These are phyloP conservation scores for Eupithecia inturbata DNA, from an alignment of 2,888 invertebrate species.

Conservation along the genomic window DNA sequence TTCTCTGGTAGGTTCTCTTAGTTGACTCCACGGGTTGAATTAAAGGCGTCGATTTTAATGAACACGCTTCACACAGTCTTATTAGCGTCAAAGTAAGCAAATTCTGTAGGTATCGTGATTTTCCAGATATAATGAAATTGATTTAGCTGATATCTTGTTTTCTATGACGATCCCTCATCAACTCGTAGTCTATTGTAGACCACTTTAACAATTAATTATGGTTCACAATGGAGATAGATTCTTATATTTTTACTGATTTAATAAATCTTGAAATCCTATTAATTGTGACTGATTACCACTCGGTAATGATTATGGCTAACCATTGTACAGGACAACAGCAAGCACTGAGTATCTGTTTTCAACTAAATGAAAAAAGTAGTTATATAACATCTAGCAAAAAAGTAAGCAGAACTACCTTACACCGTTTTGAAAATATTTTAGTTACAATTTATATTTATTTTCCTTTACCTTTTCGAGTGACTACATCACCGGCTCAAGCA, in stretches of 20 bases:
- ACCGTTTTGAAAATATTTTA: no score
- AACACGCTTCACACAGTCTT: no score
- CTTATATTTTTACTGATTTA: constrained; percentile 14
- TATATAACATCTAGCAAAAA: no score
- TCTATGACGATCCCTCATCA: constrained; percentile 28
- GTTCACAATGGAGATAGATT: constrained; percentile 26
- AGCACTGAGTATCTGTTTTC: no score
- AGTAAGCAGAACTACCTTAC: no score
- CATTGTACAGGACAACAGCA: neutral
- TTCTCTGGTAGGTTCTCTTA: no score
- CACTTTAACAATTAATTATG: constrained; percentile 27
- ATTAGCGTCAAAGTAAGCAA: no score
- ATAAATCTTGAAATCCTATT: neutral
- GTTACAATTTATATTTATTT: no score
- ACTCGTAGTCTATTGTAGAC: constrained; percentile 23
- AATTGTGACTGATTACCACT: neutral
- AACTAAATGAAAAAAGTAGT: no score
- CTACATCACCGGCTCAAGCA: neutral
- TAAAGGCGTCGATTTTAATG: no score
- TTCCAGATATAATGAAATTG: neutral
- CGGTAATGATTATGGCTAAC: neutral
- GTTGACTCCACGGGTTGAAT: no score
- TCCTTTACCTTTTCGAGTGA: neutral
- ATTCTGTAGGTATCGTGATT: no score
- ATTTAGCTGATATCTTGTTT: neutral